Conservation (phyloP, 2,797 vertebrate species). For the Sciurus vulgaris region DNA sequence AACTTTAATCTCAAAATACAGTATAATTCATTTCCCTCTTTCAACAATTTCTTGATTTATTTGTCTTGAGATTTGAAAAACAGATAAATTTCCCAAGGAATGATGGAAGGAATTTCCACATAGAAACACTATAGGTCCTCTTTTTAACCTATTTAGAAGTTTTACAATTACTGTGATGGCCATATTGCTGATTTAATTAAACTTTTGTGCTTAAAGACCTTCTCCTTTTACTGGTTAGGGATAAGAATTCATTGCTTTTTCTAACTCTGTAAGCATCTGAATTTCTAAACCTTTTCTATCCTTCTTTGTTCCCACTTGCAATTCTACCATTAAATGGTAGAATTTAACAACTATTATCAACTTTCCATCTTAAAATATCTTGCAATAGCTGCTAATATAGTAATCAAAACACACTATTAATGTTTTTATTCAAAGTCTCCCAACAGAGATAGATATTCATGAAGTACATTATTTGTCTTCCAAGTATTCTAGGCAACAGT, state of each 20-base stretch:
- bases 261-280: not conserved
- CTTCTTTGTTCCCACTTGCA: conserved; percentile 19
- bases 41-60: conserved; percentile 34
- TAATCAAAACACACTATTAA: conserved; percentile 36
- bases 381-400: conserved; percentile 33
- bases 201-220: conserved; percentile 40
- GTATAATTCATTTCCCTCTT: not conserved
- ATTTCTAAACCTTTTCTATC: conserved; percentile 21
- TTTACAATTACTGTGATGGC: not conserved
- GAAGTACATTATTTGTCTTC: not conserved
- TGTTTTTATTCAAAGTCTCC: not conserved
- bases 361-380: conserved; percentile 46
- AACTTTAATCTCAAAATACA: conserved; percentile 27
- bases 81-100: conserved; percentile 30
- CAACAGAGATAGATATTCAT: conserved; percentile 29
- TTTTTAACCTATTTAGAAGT: not conserved
- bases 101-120: not conserved
- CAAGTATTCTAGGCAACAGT: not conserved
- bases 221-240: not conserved
- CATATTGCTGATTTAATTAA: conserved; percentile 1
- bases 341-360: not conserved
- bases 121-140: not conserved
- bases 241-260: not conserved
- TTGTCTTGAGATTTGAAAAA: conserved; percentile 46
- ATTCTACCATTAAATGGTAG: not conserved